Base-by-base conservation (phyloP, 1,140 invertebrate species). In the Drosophila chauvacae region DNA sequence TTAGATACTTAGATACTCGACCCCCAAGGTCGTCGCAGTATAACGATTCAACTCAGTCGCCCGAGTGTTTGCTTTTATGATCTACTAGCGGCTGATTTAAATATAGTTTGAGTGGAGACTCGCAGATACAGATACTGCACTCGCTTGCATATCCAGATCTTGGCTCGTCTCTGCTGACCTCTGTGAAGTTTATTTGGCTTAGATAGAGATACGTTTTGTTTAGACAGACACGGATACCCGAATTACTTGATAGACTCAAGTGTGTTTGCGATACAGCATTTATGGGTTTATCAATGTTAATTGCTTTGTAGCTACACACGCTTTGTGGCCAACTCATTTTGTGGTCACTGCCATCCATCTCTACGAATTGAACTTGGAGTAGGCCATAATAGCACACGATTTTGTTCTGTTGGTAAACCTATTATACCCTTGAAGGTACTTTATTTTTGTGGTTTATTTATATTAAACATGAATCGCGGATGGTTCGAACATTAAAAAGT, bases 1-100 rank as follows among this genome's bases (percentile, higher is more conserved):
- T 73, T 48, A 61, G 59, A 61, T 41, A 56, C 63, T 68, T 50
- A 53, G 59, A 61, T 45, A 56, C 63, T 68, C 66, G 44, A 14
- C 10, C 11, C 37, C 10, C 65, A 88, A 90, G 84, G 84, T 81
- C 77, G 47, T 39, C 26, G 47, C 47, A 28, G 28, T 20, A 59
- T 55, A 76, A 63, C 51, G 39, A 84, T 66, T 50, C 48, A 68
- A 61, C 64, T 39, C 35, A 35, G 33, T 51, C 26, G 47, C 47
- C 47, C 42, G 66, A 80, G 78, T 82, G 72, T 84, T 77, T 87
- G 37, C 68, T 64, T 87, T 84, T 73, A 68, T 84, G 84, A 86
- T 76, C 81, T 79, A 69, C 48, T 51, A 75, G 64, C 23, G 44
- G 55, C 69, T 81, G 56, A 76, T 76, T 77, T 77, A 66, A 35